Conservation (phyloP, 2,888 invertebrate genomes). For the Campaea margaritaria region DNA sequence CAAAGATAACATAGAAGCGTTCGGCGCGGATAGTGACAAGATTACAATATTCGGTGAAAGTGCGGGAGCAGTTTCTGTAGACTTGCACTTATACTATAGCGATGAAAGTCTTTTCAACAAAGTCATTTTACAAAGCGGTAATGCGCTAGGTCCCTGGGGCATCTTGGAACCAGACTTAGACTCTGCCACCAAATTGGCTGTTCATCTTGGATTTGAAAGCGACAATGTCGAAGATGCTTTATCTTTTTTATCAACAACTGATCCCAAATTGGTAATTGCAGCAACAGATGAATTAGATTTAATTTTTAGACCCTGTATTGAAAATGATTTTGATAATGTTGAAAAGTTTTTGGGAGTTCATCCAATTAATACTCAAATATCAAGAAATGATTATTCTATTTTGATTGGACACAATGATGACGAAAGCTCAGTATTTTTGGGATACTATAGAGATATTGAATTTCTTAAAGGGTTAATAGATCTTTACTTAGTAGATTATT, state of each 20-base stretch:
- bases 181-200: slow-evolving; percentile 46
- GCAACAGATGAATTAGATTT: slow-evolving; percentile 26
- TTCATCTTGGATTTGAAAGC: slow-evolving; percentile 48
- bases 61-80: slow-evolving; percentile 48
- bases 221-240: slow-evolving; percentile 47
- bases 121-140: slow-evolving; percentile 53
- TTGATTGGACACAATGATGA: slow-evolving; percentile 34
- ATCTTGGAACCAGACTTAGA: slow-evolving; percentile 39
- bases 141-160: slow-evolving; percentile 37
- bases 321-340: slow-evolving; percentile 35
- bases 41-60: slow-evolving; percentile 53
- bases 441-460: slow-evolving; percentile 15
- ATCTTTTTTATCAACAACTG: slow-evolving; percentile 39
- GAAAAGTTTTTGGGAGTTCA: slow-evolving; percentile 35
- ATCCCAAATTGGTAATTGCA: slow-evolving; percentile 28
- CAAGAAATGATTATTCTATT: slow-evolving; percentile 29
- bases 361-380: slow-evolving; percentile 34
- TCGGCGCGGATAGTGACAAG: slow-evolving; percentile 49
- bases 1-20: slow-evolving; percentile 50
- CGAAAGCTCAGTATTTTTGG: slow-evolving; percentile 22
- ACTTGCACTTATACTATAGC: slow-evolving; percentile 47
- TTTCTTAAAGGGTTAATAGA: slow-evolving; percentile 11
- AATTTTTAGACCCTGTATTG: slow-evolving; percentile 39
- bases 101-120: slow-evolving; percentile 48
- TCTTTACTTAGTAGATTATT: slow-evolving; percentile 9